These are phyloP conservation scores for Hoplodrina ambigua DNA, from an alignment of 2,888 invertebrate genomes.

Conservation along the genomic window DNA sequence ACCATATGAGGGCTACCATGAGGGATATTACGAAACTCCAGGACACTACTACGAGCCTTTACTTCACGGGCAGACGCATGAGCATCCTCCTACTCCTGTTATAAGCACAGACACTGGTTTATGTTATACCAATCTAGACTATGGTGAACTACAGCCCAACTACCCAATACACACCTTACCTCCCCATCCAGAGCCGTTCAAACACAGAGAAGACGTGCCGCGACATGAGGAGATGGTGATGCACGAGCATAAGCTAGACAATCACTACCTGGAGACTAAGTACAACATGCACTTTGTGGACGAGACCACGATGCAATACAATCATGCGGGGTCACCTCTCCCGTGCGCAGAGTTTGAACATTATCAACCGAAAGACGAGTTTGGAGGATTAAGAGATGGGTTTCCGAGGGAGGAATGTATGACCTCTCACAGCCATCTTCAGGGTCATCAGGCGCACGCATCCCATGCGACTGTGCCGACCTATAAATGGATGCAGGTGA, in stretches of 20 bases:
- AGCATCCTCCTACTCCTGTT: conserved; percentile 91
- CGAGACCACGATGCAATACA: conserved; percentile 84
- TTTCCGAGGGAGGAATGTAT: conserved; percentile 80
- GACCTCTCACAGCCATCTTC: conserved; percentile 77
- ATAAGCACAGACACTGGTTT: conserved; percentile 96
- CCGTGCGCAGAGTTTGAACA: conserved; percentile 91
- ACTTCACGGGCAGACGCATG: conserved; percentile 83
- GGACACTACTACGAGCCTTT: conserved; percentile 89
- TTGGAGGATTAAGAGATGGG: conserved; percentile 81
- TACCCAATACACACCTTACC: conserved; percentile 90
- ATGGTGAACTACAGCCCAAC: conserved; percentile 88
- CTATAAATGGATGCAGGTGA: conserved; percentile 99
- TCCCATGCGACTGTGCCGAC: conserved; percentile 94
- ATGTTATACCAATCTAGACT: conserved; percentile 97
- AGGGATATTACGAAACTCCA: conserved; percentile 85
- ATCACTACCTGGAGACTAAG: conserved; percentile 88
- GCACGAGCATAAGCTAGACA: conserved; percentile 86
- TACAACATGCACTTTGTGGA: conserved; percentile 89
- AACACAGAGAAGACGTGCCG: conserved; percentile 90
- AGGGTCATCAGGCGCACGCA: conserved; percentile 82
- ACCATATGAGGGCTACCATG: conserved; percentile 85
- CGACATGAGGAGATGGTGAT: conserved; percentile 87
- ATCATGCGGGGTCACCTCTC: conserved; percentile 83
- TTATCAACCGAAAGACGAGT: conserved; percentile 92
- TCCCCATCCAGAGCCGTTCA: conserved; percentile 88